Conservation (phyloP, 2,888 invertebrate genomes). For the Euplagia quadripunctaria region DNA sequence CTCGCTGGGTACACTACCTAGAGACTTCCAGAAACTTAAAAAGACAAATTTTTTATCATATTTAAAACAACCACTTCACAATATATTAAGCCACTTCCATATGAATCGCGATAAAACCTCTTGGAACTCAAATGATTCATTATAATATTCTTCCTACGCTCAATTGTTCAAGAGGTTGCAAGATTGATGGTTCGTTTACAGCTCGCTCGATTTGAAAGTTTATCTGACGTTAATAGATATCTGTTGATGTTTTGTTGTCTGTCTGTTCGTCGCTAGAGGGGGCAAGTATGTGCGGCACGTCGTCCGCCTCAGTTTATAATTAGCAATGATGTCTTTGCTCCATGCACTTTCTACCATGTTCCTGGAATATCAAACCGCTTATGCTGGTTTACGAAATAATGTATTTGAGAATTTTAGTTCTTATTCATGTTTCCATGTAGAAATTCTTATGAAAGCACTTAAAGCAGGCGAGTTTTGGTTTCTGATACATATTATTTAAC, state of each 20-base stretch:
- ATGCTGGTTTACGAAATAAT: conserved; percentile 21
- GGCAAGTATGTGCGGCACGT: conserved; percentile 70
- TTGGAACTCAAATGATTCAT: conserved; percentile 39
- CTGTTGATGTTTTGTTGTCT: conserved; percentile 58
- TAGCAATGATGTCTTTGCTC: conserved; percentile 69
- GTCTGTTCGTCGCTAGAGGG: conserved; percentile 51
- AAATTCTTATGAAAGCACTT: not conserved
- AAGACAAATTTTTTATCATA: not conserved
- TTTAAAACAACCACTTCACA: not conserved
- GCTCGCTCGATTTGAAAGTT: conserved; percentile 52
- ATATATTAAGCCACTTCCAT: conserved; percentile 7
- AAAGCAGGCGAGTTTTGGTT: not conserved
- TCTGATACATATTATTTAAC: not conserved
- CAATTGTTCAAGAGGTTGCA: conserved; percentile 46
- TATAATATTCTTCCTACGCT: conserved; percentile 46
- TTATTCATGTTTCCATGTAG: conserved; percentile 9
- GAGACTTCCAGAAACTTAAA: too few species aligned
- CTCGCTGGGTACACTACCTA: too few species aligned
- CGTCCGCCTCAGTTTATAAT: conserved; percentile 70
- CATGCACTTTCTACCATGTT: conserved; percentile 60
- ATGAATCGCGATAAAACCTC: conserved; percentile 29
- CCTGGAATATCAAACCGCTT: conserved; percentile 55
- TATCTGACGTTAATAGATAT: conserved; percentile 59
- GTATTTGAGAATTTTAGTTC: conserved; percentile 13
- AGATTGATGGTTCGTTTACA: conserved; percentile 53